Evolutionary conservation across 1,140 invertebrate genomes (phyloP).

Genomic region (Polypedilum pembai): DNA sequence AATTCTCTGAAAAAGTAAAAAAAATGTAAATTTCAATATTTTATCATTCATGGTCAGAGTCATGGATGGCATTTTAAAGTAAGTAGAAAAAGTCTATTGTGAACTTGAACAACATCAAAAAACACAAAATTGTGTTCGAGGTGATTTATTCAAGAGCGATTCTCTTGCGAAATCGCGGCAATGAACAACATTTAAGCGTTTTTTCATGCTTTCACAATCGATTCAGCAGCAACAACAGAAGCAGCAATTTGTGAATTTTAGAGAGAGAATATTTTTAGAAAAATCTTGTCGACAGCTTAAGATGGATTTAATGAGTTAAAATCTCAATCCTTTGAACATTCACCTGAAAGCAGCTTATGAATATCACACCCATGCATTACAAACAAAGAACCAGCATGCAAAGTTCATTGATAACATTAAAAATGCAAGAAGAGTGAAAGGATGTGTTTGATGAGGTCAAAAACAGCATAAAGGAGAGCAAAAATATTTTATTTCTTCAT

Average conservation of each 20-base stretch:
- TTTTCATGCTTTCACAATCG: background rate
- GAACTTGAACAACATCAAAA: constrained; percentile 17
- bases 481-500: background rate
- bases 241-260: background rate
- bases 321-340: background rate
- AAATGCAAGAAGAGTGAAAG: background rate
- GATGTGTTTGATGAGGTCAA: background rate
- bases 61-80: background rate
- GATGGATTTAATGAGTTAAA: background rate
- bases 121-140: background rate
- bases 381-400: background rate
- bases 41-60: constrained; percentile 3
- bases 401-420: constrained; percentile 13
- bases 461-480: background rate
- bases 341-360: background rate
- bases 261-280: background rate
- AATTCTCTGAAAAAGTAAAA: background rate
- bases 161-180: background rate
- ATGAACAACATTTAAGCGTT: background rate
- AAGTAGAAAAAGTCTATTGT: background rate
- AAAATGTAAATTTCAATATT: background rate
- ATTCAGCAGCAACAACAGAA: background rate
- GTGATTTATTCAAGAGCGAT: constrained; percentile 10
- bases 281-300: background rate
- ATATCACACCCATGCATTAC: background rate